Evolutionary conservation across 2,113 vertebrate species (phyloP).

Genomic region (Ammodramus savannarum): DNA sequence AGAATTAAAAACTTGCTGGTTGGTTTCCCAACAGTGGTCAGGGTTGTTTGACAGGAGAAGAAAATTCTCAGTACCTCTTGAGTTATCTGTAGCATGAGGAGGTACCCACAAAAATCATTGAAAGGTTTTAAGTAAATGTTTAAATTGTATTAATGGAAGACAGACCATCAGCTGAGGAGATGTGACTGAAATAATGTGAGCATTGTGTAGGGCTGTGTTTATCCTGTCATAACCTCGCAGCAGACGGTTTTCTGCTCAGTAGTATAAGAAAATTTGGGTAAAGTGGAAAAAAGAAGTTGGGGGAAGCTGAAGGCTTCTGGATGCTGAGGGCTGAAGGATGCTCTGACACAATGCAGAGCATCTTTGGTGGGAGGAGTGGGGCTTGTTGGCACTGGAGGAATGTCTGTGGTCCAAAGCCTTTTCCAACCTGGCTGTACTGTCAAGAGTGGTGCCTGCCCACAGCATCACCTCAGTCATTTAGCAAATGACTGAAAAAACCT

Average conservation of each 20-base stretch:
- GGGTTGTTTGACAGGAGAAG: not conserved
- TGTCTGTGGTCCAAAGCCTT: not conserved
- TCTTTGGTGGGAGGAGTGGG: not conserved
- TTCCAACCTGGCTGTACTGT: not conserved
- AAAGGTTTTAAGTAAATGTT: not conserved
- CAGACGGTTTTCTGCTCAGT: not conserved
- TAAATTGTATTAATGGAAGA: not conserved
- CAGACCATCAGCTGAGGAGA: not conserved
- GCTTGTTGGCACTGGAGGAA: not conserved
- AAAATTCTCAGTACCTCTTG: not conserved
- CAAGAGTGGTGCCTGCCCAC: not conserved
- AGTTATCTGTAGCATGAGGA: not conserved
- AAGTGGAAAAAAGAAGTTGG: not conserved
- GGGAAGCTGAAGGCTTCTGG: not conserved
- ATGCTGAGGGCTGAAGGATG: too few species aligned
- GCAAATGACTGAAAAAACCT: not conserved
- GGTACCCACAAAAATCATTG: not conserved
- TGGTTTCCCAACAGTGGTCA: not conserved
- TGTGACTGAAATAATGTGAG: not conserved
- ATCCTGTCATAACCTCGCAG: not conserved
- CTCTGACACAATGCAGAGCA: not conserved
- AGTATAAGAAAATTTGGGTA: not conserved
- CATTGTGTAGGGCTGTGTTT: not conserved
- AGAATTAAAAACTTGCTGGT: not conserved
- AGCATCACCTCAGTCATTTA: not conserved